Evolutionary conservation across 1,140 invertebrate genomes (phyloP).

Genomic region (Aphelenchoides fujianensis): DNA sequence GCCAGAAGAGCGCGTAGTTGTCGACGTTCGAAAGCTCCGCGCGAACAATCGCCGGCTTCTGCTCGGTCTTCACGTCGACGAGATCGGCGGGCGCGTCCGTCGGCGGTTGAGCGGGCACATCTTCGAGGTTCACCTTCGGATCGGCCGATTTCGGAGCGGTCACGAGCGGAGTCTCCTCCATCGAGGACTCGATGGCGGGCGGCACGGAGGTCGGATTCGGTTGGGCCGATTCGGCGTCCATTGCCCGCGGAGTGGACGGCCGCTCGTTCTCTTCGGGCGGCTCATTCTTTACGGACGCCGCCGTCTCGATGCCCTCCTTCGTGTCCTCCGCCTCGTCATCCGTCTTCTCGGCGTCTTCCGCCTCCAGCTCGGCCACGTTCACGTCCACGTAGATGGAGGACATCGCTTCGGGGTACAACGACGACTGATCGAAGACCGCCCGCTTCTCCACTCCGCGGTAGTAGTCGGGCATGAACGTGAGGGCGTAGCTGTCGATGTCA

Average conservation of each 20-base stretch:
- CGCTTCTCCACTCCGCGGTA: slow-evolving; percentile 41
- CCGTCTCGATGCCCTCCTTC: not conserved
- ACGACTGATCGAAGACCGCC: not conserved
- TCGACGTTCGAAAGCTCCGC: slow-evolving; percentile 9
- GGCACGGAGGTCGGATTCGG: not conserved
- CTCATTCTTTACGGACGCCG: slow-evolving; percentile 6
- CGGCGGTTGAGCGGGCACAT: too few species aligned
- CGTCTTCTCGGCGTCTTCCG: slow-evolving; percentile 21
- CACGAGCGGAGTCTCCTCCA: not conserved
- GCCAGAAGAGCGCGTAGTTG: slow-evolving; percentile 4
- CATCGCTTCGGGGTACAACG: slow-evolving; percentile 25
- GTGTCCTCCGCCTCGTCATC: slow-evolving; percentile 28
- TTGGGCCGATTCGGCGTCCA: too few species aligned
- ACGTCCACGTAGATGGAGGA: slow-evolving; percentile 21
- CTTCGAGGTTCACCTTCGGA: not conserved
- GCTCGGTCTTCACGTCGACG: not conserved
- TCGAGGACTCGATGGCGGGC: not conserved
- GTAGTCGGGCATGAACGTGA: slow-evolving; percentile 48
- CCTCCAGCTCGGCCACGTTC: slow-evolving; percentile 25
- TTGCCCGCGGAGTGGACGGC: not conserved
- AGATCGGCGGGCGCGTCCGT: not conserved
- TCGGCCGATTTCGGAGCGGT: too few species aligned
- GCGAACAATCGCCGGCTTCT: not conserved
- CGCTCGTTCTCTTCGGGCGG: not conserved
- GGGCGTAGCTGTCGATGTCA: slow-evolving; percentile 26